Conservation (phyloP, 64 coral and sea anemone genomes). For the Pocillopora verrucosa region DNA sequence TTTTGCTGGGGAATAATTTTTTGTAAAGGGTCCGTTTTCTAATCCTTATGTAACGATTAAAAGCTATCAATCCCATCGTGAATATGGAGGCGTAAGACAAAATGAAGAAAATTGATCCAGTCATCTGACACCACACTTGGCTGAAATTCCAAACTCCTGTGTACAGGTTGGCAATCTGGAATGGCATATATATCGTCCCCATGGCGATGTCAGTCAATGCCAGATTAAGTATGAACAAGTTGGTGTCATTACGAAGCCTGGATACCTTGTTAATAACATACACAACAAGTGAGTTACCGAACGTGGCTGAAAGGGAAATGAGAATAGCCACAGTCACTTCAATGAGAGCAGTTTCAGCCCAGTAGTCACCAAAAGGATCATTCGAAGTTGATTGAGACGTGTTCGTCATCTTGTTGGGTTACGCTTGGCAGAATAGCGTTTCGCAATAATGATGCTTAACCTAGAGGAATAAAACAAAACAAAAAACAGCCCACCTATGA, state of each 20-base stretch:
- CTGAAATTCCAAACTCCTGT: slow-evolving; percentile 31
- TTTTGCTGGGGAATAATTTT: slow-evolving; percentile 37
- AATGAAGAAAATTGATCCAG: slow-evolving; percentile 11
- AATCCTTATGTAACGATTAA: slow-evolving; percentile 56
- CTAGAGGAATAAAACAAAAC: too few species aligned
- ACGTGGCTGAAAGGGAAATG: slow-evolving; percentile 22
- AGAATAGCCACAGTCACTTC: slow-evolving; percentile 44
- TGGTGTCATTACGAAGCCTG: slow-evolving; percentile 46
- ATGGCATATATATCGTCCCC: slow-evolving; percentile 53
- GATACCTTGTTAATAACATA: slow-evolving; percentile 37
- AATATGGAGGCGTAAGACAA: slow-evolving; percentile 38
- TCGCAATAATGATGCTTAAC: too few species aligned
- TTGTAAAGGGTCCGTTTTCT: slow-evolving; percentile 38
- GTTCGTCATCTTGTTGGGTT: background rate
- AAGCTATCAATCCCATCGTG: slow-evolving; percentile 46
- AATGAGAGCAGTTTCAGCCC: background rate
- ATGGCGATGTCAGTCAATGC: slow-evolving; percentile 59
- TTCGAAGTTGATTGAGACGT: background rate
- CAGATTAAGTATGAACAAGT: slow-evolving; percentile 58
- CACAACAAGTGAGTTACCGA: slow-evolving; percentile 39
- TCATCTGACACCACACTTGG: background rate
- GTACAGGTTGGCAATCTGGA: slow-evolving; percentile 29
- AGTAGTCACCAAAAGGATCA: background rate
- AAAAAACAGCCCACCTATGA: too few species aligned
- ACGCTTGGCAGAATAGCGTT: too few species aligned